phyloP scores from a whole-genome alignment of 2,797 vertebrate genomes.

The Sebastiscus albofasciatus region DNA sequence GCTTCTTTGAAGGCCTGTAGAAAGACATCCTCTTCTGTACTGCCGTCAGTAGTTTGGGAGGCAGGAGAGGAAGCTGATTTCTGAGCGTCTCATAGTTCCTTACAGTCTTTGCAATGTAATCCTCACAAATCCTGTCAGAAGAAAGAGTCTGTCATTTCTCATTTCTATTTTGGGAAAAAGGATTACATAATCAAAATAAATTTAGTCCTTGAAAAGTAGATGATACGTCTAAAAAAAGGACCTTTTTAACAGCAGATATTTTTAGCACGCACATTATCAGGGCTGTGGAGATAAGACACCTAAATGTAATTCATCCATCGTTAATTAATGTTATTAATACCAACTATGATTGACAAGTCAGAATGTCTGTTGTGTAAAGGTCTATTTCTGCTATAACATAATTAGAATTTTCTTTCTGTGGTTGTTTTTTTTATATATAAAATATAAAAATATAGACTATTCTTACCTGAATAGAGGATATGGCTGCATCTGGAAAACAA shows the following conservation, averaged over 20 bases:
- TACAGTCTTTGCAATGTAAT: conserved; percentile 90
- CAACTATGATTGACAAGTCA: not conserved
- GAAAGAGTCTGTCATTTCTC: not conserved
- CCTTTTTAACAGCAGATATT: not conserved
- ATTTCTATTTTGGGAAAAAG: conserved; percentile 7
- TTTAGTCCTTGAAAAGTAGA: not conserved
- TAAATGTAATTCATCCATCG: not conserved
- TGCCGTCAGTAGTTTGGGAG: conserved; percentile 84
- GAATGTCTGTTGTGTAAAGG: not conserved
- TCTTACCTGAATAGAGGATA: conserved; percentile 90
- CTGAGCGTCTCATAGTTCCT: conserved; percentile 69
- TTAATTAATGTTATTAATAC: not conserved
- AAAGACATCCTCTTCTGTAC: conserved; percentile 89
- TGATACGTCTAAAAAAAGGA: not conserved
- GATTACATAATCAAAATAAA: not conserved
- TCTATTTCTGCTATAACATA: not conserved
- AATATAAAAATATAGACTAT: not conserved
- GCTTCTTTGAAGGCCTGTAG: conserved; percentile 84
- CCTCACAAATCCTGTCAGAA: conserved; percentile 87
- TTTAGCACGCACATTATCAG: not conserved
- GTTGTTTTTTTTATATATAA: too few species aligned
- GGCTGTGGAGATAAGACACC: not conserved
- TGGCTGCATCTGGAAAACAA: conserved; percentile 94
- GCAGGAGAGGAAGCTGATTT: conserved; percentile 86
- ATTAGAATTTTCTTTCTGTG: not conserved